Evolutionary conservation across 2,888 invertebrate species (phyloP).

Genomic region (Pseudolycoriella hygida): DNA sequence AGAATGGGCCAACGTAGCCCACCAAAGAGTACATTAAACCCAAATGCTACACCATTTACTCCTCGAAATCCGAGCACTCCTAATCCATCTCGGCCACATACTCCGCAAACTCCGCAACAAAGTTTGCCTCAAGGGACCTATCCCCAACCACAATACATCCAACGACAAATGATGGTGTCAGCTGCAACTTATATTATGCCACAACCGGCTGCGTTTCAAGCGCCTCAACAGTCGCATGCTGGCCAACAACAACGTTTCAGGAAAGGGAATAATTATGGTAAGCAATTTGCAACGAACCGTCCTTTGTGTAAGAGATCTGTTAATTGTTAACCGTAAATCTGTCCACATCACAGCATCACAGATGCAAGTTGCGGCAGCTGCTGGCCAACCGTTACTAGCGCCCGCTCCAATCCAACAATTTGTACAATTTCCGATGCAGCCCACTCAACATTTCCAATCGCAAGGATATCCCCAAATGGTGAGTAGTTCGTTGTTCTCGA

Average conservation of each 20-base stretch:
- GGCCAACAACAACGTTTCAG: constrained; percentile 27
- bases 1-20: constrained; percentile 6
- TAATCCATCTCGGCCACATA: constrained; percentile 55
- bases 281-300: constrained; percentile 18
- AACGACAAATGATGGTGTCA: constrained; percentile 25
- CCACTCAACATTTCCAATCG: constrained; percentile 32
- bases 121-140: constrained; percentile 16
- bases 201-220: constrained; percentile 23
- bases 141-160: constrained; percentile 19
- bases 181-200: constrained; percentile 25
- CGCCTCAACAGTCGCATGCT: constrained; percentile 24
- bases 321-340: no score
- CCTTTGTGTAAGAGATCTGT: no score
- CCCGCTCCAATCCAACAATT: constrained; percentile 59
- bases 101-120: constrained; percentile 48
- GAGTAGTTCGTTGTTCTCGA: no score
- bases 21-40: constrained; percentile 61
- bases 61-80: constrained; percentile 51
- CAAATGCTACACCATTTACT: constrained; percentile 74
- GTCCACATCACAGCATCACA: constrained; percentile 50
- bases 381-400: constrained; percentile 71
- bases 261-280: constrained; percentile 18
- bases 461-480: constrained; percentile 33
- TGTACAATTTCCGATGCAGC: constrained; percentile 41
- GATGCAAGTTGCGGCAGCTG: constrained; percentile 48